phyloP scores from a whole-genome alignment of 1,140 invertebrate species.

The Leptopilina clavipes region DNA sequence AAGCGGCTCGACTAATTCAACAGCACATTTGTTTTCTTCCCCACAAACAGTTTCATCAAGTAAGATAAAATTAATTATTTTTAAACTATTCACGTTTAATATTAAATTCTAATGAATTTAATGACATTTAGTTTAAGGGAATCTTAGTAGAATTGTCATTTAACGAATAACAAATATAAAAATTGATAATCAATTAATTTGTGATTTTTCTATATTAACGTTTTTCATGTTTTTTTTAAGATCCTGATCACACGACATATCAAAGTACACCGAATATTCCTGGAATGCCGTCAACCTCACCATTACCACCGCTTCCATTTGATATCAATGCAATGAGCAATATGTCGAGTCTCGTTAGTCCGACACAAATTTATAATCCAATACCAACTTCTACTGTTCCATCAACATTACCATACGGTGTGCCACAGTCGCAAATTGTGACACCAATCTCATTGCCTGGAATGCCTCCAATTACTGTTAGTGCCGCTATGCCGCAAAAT shows the following conservation, averaged over 20 bases:
- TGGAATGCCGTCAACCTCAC: constrained; percentile 78
- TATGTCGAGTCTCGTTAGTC: constrained; percentile 13
- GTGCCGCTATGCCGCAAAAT: constrained; percentile 79
- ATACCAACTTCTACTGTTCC: constrained; percentile 44
- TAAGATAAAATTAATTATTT: constrained; percentile 47
- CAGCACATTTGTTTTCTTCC: constrained; percentile 62
- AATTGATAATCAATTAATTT: not conserved
- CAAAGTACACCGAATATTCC: constrained; percentile 75
- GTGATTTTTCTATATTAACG: too few species aligned
- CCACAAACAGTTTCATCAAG: constrained; percentile 53
- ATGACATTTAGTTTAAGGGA: too few species aligned
- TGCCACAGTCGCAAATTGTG: constrained; percentile 68
- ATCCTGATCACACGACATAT: constrained; percentile 49
- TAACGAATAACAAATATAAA: too few species aligned
- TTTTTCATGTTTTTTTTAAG: constrained; percentile 59
- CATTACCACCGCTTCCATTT: constrained; percentile 61
- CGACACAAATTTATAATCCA: constrained; percentile 50
- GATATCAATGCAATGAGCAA: constrained; percentile 46
- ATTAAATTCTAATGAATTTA: too few species aligned
- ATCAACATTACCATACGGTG: constrained; percentile 47
- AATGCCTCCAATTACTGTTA: constrained; percentile 89
- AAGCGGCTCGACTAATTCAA: constrained; percentile 55
- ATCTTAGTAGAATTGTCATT: too few species aligned
- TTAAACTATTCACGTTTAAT: not conserved
- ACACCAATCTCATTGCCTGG: constrained; percentile 85